A percentile compares a stretch with the other conserved stretches of the same genome.
Conservation (phyloP, 2,797 vertebrate genomes). For the Heliangelus exortis region DNA sequence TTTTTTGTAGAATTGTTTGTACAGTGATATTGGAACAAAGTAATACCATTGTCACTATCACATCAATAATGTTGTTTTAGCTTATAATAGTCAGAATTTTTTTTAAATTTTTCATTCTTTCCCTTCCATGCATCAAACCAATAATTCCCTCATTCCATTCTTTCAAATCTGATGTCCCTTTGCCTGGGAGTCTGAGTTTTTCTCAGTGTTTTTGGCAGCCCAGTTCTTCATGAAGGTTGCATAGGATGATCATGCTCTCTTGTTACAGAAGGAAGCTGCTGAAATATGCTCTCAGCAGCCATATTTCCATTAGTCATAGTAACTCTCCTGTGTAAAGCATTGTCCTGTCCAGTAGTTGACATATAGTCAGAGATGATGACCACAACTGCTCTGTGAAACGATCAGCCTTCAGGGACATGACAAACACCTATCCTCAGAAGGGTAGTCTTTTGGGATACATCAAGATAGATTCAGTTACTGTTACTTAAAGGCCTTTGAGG, state of each 20-base stretch:
- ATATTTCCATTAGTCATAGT: not conserved
- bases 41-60: not conserved
- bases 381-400: not conserved
- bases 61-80: not conserved
- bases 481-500: not conserved
- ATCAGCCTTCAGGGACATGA: not conserved
- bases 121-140: not conserved
- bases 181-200: not conserved
- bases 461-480: not conserved
- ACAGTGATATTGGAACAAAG: not conserved
- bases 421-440: not conserved
- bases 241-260: not conserved
- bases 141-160: not conserved
- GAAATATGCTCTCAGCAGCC: not conserved
- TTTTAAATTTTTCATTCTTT: not conserved
- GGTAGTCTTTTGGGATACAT: not conserved
- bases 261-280: not conserved
- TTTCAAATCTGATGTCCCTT: not conserved
- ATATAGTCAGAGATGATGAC: not conserved
- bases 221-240: fast-evolving
- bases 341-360: not conserved
- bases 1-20: not conserved
- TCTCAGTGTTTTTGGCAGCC: not conserved
- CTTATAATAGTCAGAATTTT: not conserved
- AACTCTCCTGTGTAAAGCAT: not conserved